Evolutionary conservation across 1,140 invertebrate genomes (phyloP).

Genomic region (Drosophila pruinosa): DNA sequence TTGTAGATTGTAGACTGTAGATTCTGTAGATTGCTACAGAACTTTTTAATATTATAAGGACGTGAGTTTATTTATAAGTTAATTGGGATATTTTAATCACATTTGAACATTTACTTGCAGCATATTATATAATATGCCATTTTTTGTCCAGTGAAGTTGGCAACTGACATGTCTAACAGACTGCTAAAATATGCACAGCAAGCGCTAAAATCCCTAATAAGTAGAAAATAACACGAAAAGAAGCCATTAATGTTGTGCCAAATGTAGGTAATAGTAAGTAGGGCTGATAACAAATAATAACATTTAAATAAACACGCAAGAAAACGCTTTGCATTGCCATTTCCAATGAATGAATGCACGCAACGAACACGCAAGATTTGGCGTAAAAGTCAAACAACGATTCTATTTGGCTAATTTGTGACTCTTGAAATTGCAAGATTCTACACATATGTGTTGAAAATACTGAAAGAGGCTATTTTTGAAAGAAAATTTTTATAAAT

Average conservation of each 20-base stretch:
- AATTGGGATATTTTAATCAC: constrained; percentile 57
- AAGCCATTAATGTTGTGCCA: constrained; percentile 60
- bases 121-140: constrained; percentile 4
- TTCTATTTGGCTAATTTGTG: constrained; percentile 34
- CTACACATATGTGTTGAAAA: constrained; percentile 25
- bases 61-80: constrained; percentile 43
- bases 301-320: constrained; percentile 73
- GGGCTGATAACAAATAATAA: constrained; percentile 74
- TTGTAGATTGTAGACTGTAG: no score
- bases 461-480: constrained; percentile 14
- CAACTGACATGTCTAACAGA: constrained; percentile 21
- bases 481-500: constrained; percentile 75
- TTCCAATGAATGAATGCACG: constrained; percentile 52
- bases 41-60: no score
- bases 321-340: constrained; percentile 69
- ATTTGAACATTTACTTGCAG: constrained; percentile 51
- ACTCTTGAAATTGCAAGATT: constrained; percentile 26
- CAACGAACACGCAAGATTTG: constrained; percentile 45
- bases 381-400: constrained; percentile 54
- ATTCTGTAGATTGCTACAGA: no score
- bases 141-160: not conserved
- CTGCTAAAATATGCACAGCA: constrained; percentile 62
- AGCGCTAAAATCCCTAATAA: constrained; percentile 43
- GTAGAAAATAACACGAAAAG: constrained; percentile 60
- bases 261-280: constrained; percentile 45